Base-by-base conservation (phyloP, 2,797 vertebrate genomes). In the Sebastes matsubarae region DNA sequence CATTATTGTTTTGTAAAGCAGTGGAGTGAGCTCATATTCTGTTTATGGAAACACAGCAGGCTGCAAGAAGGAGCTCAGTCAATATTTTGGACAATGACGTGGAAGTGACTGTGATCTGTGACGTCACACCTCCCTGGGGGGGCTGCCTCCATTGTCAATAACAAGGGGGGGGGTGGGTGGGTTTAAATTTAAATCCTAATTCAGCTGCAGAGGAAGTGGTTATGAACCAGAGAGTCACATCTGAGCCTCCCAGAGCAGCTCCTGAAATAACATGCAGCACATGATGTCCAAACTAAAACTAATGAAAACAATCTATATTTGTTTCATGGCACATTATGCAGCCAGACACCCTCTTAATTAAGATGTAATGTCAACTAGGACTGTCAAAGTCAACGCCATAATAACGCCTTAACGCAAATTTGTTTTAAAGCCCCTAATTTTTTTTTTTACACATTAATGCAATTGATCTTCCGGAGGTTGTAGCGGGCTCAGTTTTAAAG, bases 1-100 rank as follows among this genome's bases (percentile, higher is more conserved):
- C 82, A 79, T 92, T 61, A 50, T 91, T 87, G 87, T 95, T 95
- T 96, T 92, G 87, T 95, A 95, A 94, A 93, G 93, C 91, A 94
- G 90, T 70, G 88, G 87, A 72, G 83, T 93, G 82, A 84, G 79
- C 36, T 78, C 55, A 72, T 60, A 0, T 83, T 87, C 68, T 79
- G 81, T 76, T 50, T 10, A 25, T 27, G 25, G 38, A 8, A n/a
- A 38, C 27, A 36, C 22, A 18, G 36, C 38, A 7, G 38, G 38
- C 32, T 22, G 13, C 10, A 6, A 25, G 25, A 13, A 50, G 29
- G 22, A 70, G 60, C 46, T 50, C 46, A 20, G 46, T 50, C 46
- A 20, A 20, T 50, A 50, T 50, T 42, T 50, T 50, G 18, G 46
- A 34, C 34, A 4, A 30, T 59, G 83, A 64, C 52, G 73, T 63